A percentile compares a stretch with the other conserved stretches of the same genome.
phyloP scores from a whole-genome alignment of 2,888 invertebrate genomes.

The Dorcus hopei region DNA sequence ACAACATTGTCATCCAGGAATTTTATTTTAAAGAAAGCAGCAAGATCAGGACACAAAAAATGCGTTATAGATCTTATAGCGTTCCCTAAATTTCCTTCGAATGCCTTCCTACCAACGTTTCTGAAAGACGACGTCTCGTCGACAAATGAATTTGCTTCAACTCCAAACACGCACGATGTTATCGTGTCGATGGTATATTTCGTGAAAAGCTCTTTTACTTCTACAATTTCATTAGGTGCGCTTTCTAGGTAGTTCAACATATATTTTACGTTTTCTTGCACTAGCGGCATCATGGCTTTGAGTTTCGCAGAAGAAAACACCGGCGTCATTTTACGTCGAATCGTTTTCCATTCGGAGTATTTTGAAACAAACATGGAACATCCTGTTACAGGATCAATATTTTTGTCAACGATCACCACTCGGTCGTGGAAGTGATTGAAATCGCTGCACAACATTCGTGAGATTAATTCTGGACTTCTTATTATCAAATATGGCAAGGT shows the following conservation, averaged over 20 bases:
- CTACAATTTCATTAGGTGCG: constrained; percentile 9
- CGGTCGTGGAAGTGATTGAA: neutral
- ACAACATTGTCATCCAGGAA: constrained; percentile 12
- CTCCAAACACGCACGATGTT: constrained; percentile 46
- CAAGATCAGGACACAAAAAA: constrained; percentile 22
- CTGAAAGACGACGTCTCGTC: constrained; percentile 39
- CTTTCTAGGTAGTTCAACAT: neutral
- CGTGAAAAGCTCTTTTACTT: constrained; percentile 32
- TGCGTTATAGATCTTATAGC: constrained; percentile 25
- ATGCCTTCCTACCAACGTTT: constrained; percentile 35
- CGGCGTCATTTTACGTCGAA: no score
- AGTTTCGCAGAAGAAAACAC: no score
- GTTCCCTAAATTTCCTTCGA: constrained; percentile 30
- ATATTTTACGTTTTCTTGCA: no score
- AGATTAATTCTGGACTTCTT: neutral
- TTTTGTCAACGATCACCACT: no score
- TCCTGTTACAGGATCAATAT: no score
- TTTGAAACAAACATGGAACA: no score
- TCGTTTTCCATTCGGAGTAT: no score
- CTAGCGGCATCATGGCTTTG: no score
- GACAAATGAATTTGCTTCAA: constrained; percentile 41
- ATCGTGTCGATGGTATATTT: constrained; percentile 47
- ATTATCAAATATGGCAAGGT: neutral
- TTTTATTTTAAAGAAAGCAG: constrained; percentile 14
- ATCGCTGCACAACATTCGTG: neutral